phyloP scores from a whole-genome alignment of 2,797 vertebrate genomes.

The Sarcophilus harrisii region DNA sequence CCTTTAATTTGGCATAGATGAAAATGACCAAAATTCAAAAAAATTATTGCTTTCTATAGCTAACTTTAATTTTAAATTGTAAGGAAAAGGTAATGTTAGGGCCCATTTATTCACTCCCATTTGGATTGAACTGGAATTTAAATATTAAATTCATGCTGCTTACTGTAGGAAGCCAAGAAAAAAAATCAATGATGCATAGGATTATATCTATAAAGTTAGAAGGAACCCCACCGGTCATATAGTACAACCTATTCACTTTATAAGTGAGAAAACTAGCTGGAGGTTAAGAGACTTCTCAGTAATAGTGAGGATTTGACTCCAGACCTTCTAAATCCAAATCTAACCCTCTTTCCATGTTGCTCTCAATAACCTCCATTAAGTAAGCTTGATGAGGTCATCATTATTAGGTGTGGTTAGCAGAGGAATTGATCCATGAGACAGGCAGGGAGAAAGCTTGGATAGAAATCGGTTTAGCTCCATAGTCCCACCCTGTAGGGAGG shows the following conservation, averaged over 20 bases:
- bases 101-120: constrained; percentile 34
- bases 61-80: constrained; percentile 37
- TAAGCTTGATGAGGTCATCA: too few relatives aligned
- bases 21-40: constrained; percentile 32
- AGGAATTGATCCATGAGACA: too few relatives aligned
- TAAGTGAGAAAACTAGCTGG: background rate
- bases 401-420: too few relatives aligned
- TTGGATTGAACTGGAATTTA: background rate
- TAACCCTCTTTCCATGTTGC: background rate
- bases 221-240: background rate
- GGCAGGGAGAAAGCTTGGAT: too few relatives aligned
- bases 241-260: background rate
- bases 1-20: constrained; percentile 44
- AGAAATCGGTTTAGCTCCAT: too few relatives aligned
- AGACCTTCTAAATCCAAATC: background rate
- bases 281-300: background rate
- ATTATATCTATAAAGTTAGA: background rate
- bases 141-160: constrained; percentile 36
- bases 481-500: too few relatives aligned
- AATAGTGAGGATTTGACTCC: background rate
- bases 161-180: background rate
- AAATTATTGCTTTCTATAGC: constrained; percentile 44
- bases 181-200: background rate
- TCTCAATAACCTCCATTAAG: background rate
- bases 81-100: constrained; percentile 41